phyloP scores from a whole-genome alignment of 53 echinoderm and acorn worm species.

The Antedon mediterranea region DNA sequence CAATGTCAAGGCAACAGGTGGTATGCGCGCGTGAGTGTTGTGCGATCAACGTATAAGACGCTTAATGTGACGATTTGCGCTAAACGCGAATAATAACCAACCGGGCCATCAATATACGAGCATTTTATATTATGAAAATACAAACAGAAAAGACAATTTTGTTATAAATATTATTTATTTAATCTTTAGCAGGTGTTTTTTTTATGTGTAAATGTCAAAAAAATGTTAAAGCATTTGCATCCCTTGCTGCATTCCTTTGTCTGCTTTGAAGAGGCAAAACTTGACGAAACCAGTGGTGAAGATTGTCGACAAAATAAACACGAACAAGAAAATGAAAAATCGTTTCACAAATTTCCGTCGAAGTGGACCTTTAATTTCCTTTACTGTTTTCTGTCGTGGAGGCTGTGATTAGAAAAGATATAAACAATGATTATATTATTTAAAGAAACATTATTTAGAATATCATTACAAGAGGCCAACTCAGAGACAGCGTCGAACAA shows the following conservation, averaged over 20 bases:
- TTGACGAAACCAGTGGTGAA: background rate
- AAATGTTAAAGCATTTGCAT: background rate
- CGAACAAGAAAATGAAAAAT: background rate
- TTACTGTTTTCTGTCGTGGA: background rate
- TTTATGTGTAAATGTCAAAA: background rate
- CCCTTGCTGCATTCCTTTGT: background rate
- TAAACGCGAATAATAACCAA: too few species aligned
- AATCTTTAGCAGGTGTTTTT: background rate
- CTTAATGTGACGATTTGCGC: too few species aligned
- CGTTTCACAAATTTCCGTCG: background rate
- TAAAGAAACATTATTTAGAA: too few species aligned
- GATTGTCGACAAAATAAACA: background rate
- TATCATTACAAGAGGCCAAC: too few species aligned
- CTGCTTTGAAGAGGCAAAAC: background rate
- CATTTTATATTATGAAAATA: too few species aligned
- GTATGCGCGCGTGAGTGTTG: too few species aligned
- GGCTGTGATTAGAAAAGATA: background rate
- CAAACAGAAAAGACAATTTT: too few species aligned
- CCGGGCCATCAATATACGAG: too few species aligned
- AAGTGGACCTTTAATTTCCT: background rate
- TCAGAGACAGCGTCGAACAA: too few species aligned
- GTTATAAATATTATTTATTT: background rate
- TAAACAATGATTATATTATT: too few species aligned
- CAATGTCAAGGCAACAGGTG: too few species aligned
- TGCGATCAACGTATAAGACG: too few species aligned